These are phyloP conservation scores for Heliconius hermathena DNA, from an alignment of 1,140 invertebrate genomes.

Conservation along the genomic window DNA sequence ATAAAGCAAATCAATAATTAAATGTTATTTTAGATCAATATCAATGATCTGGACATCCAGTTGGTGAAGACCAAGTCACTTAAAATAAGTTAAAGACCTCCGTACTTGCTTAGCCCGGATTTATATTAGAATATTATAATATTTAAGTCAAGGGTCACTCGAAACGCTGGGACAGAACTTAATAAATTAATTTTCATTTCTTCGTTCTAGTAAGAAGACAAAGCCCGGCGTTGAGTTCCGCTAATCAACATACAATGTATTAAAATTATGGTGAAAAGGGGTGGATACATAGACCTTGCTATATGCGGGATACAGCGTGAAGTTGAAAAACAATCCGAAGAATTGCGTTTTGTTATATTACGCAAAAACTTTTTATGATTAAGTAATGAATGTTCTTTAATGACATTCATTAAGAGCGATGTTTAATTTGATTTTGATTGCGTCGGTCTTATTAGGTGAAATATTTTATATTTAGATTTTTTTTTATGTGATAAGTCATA, in stretches of 20 bases:
- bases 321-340: neutral
- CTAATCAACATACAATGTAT: too few species aligned
- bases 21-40: neutral
- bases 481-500: neutral
- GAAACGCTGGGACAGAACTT: too few species aligned
- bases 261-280: too few species aligned
- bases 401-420: neutral
- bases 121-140: too few species aligned
- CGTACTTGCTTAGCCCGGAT: too few species aligned
- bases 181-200: too few species aligned
- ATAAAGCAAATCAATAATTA: neutral
- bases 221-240: too few species aligned
- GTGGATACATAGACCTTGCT: too few species aligned
- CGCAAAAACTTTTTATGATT: neutral
- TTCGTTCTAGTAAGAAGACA: too few species aligned
- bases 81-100: neutral
- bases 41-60: neutral
- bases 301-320: too few species aligned
- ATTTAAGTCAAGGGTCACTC: too few species aligned
- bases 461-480: neutral
- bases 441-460: too few species aligned
- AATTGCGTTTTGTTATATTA: neutral
- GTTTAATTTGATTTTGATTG: neutral
- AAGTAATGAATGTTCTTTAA: neutral
- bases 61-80: neutral